These are phyloP conservation scores for Atopsyche davidsoni DNA, from an alignment of 1,140 invertebrate genomes.

Conservation along the genomic window DNA sequence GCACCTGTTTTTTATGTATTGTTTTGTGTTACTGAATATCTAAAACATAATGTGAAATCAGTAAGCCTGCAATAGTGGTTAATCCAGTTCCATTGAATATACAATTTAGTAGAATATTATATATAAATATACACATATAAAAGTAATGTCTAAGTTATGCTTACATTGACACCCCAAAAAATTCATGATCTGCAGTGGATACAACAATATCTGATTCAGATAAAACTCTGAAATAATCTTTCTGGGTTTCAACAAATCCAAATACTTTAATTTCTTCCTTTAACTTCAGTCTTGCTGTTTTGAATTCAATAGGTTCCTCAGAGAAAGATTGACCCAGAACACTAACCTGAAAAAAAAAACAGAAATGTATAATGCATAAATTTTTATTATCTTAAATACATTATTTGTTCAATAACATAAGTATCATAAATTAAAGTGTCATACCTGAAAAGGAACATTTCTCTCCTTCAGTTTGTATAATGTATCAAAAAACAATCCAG, in stretches of 20 bases:
- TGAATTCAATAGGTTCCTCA: slow-evolving; percentile 53
- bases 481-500: slow-evolving; percentile 57
- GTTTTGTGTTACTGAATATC: no score
- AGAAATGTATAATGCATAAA: neutral
- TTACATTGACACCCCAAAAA: slow-evolving; percentile 70
- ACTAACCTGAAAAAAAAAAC: neutral
- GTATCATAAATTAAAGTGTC: neutral
- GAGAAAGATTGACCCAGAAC: slow-evolving; percentile 35
- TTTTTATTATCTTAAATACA: neutral
- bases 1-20: no score
- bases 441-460: slow-evolving; percentile 48
- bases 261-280: slow-evolving; percentile 52
- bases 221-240: slow-evolving; percentile 55
- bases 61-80: no score
- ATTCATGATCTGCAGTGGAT: slow-evolving; percentile 71
- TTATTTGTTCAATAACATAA: neutral
- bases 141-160: slow-evolving; percentile 29
- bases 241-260: slow-evolving; percentile 53
- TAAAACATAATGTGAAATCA: no score
- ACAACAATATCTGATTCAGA: slow-evolving; percentile 56
- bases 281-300: slow-evolving; percentile 46
- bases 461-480: slow-evolving; percentile 52
- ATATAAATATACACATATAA: slow-evolving; percentile 6
- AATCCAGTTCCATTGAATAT: neutral
- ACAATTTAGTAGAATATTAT: neutral